phyloP scores from a whole-genome alignment of 2,113 vertebrate species.

The Chlamydotis undulata region DNA sequence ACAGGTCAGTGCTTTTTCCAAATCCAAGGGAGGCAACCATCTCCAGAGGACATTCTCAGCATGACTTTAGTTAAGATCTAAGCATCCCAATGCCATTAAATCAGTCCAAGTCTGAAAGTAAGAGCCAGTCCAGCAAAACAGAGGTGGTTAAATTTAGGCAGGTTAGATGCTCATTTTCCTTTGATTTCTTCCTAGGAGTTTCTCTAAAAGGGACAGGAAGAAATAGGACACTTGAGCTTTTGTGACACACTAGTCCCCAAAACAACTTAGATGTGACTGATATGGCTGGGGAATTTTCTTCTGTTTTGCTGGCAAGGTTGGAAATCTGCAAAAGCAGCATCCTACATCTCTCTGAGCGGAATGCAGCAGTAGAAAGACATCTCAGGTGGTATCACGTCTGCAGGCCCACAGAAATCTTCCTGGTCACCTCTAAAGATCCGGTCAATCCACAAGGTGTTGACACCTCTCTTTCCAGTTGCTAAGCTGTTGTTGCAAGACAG shows the following conservation, averaged over 20 bases:
- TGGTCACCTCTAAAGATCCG: not conserved
- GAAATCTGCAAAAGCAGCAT: not conserved
- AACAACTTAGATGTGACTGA: not conserved
- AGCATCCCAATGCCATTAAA: not conserved
- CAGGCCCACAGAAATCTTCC: not conserved
- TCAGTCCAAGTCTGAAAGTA: not conserved
- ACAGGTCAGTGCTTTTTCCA: not conserved
- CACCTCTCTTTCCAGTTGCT: not conserved
- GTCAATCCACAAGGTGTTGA: not conserved
- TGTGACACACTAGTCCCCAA: not conserved
- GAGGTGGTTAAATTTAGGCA: not conserved
- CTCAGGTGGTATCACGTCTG: not conserved
- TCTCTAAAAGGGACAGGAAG: not conserved
- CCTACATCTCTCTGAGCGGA: not conserved
- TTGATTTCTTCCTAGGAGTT: not conserved
- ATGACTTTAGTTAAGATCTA: not conserved
- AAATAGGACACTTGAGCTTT: not conserved
- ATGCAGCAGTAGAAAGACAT: not conserved
- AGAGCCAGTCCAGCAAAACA: not conserved
- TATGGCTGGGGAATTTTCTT: not conserved
- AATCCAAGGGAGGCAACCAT: not conserved
- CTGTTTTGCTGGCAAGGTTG: not conserved
- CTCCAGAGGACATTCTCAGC: not conserved
- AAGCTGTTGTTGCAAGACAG: conserved; percentile 8
- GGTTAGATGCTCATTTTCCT: not conserved